A percentile compares a stretch with the other conserved stretches of the same genome.
These are phyloP conservation scores for Nasonia oneida DNA, from an alignment of 2,888 invertebrate genomes.

Conservation along the genomic window DNA sequence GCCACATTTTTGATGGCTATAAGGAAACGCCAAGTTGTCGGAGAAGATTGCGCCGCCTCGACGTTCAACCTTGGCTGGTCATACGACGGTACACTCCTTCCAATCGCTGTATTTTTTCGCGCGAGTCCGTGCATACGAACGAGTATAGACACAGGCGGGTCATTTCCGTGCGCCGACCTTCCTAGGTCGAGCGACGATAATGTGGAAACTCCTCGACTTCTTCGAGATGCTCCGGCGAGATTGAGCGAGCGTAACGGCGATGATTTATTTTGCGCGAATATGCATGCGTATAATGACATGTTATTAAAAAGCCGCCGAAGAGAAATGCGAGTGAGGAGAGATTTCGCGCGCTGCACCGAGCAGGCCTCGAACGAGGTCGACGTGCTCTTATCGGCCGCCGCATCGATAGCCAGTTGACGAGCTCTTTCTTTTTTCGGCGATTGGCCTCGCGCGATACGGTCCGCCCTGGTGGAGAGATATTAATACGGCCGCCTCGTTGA, in stretches of 20 bases:
- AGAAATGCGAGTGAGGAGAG: neutral
- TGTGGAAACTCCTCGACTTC: neutral
- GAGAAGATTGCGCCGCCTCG: constrained; percentile 7
- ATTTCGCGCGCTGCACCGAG: neutral
- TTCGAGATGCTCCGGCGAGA: neutral
- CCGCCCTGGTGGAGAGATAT: too few relatives aligned
- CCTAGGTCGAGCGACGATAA: neutral
- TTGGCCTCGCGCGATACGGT: neutral
- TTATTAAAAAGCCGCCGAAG: neutral
- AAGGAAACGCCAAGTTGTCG: neutral
- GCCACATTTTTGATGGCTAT: constrained; percentile 2
- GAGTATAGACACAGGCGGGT: neutral
- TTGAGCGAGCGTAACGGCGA: neutral
- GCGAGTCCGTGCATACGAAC: neutral
- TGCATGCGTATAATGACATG: neutral
- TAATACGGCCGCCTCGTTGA: too few relatives aligned
- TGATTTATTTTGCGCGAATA: neutral
- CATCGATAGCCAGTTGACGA: neutral
- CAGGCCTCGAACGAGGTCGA: neutral
- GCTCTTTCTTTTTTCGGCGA: neutral
- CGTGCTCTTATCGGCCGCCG: neutral
- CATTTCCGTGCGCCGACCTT: neutral
- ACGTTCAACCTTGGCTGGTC: neutral
- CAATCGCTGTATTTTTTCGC: neutral
- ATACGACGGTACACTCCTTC: neutral